Base-by-base conservation (phyloP, 2,888 invertebrate genomes). In the Malachius bipustulatus region DNA sequence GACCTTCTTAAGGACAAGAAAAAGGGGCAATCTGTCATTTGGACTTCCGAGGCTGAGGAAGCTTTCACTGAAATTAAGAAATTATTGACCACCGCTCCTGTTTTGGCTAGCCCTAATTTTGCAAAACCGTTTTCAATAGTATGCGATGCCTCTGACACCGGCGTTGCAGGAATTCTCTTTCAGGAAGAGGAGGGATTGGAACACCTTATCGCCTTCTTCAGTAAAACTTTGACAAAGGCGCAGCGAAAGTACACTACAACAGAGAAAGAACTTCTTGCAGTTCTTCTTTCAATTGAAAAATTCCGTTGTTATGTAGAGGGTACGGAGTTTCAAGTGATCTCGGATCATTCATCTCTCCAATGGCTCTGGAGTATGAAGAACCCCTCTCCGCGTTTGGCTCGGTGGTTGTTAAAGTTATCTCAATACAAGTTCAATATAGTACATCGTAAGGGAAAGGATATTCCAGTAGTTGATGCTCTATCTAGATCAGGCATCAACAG, bases 391-490 rank as follows among this genome's bases (percentile, higher is more conserved):
- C 29, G 49, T 12, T 27, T 55, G 13, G 49, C 51, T 1, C 33
- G 51, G 11, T 56, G 50, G 45, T 37, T 24, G 10, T n/a, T 44
- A 3, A 32, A 32, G 10, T 26, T 48, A 4, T 37, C 43, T 9
- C 42, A 38, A 42, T 39, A 47, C 42, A 24, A 36, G 13, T 42
- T 53, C 32, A 36, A 35, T 6, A 34, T 41, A 19, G 36, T 39
- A 2, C 51, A 56, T 33, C 36, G 52, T 3, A 48, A 42, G 16
- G 54, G 51, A 1, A 36, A 34, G 1, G 14, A 31, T 0, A 46
- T 50, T 40, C 27, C 46, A n/a, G 49, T 55, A 2, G 48, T 51
- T 0, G 53, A 55, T 36, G 46, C 47, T 3, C 15, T 50, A 0
- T 49, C 48, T 2, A 30, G 49, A 14, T 35, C 39, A n/a, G 32